Evolutionary conservation across 2,113 vertebrate species (phyloP).

Genomic region (Theropithecus gelada): DNA sequence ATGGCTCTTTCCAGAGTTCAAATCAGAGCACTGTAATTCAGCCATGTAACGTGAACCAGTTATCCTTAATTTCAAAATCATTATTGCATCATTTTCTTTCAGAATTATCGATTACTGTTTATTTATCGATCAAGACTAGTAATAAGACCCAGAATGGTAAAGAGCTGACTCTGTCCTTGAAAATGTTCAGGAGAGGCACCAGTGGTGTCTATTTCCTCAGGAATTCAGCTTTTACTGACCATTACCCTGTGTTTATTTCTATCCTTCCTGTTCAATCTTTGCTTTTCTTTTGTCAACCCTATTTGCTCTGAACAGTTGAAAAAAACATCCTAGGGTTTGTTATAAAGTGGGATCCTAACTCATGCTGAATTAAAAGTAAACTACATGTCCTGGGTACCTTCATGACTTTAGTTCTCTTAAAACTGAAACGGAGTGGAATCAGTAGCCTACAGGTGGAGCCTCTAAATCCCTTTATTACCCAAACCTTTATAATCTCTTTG

Average conservation of each 20-base stretch:
- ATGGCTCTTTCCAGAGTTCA: neutral
- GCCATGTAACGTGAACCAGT: neutral
- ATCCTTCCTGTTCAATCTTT: neutral
- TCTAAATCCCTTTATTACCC: conserved; percentile 63
- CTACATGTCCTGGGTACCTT: neutral
- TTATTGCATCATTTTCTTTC: neutral
- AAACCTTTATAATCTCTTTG: conserved; percentile 61
- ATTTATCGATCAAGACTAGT: neutral
- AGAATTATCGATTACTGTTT: conserved; percentile 6
- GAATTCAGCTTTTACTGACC: neutral
- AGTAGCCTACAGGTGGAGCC: conserved; percentile 63
- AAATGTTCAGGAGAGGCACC: neutral
- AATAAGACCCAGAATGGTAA: neutral
- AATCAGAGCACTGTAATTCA: neutral
- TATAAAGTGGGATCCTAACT: conserved; percentile 25
- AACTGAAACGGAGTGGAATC: conserved; percentile 31
- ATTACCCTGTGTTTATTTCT: neutral
- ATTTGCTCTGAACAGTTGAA: neutral
- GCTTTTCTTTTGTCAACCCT: conserved; percentile 21
- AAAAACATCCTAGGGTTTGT: conserved; percentile 33
- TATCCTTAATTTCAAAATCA: neutral
- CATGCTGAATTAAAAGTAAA: conserved; percentile 54
- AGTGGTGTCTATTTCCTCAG: neutral
- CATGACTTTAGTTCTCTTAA: neutral
- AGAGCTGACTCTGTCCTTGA: neutral